Base-by-base conservation (phyloP, 2,113 vertebrate species). In the Platycercus adscitus region DNA sequence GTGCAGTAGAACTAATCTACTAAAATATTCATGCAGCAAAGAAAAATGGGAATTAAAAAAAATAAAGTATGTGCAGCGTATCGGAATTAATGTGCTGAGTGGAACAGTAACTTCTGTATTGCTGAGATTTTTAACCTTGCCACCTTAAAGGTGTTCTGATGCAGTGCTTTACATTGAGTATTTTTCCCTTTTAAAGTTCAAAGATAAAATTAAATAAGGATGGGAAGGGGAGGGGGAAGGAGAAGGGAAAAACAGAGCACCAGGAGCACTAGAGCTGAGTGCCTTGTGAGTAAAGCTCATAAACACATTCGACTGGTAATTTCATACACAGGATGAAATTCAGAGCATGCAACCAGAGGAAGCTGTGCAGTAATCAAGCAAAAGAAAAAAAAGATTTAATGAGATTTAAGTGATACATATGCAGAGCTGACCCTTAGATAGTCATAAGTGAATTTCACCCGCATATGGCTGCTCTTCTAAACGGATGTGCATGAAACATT, bases 11-110 rank as follows among this genome's bases (percentile, higher is more conserved):
- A 82, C 85, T 80, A 86, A 88, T 73, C 88, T 70, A 46, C 81
- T 91, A 55, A 96, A 93, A 91, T 86, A 93, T 93, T 95, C 81
- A 93, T 58, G 58, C 70, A 63, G 85, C 58, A 66, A 79, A 85
- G 92, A 64, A 94, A 94, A 89, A 79, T 16, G 47, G 19, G 75
- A 89, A 65, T 92, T 6, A 88, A 83, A 91, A 58, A 41, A 33
- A 23, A 18, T 13, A 23, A 82, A 83, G 33, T 49, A 65, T 17
- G 35, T 66, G 53, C 55, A 78, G 43, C 6, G 35, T 80, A 64
- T 80, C 3, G 4, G 84, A 94, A 89, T 89, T 63, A 94, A 93
- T 92, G 66, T 55, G 63, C 73, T 44, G 60, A 24, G 37, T 33
- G 53, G 68, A 83, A 95, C 88, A 53, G 73, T 90, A 96, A 70